Conservation (phyloP, 2,888 invertebrate species). For the Agrotis clavis region DNA sequence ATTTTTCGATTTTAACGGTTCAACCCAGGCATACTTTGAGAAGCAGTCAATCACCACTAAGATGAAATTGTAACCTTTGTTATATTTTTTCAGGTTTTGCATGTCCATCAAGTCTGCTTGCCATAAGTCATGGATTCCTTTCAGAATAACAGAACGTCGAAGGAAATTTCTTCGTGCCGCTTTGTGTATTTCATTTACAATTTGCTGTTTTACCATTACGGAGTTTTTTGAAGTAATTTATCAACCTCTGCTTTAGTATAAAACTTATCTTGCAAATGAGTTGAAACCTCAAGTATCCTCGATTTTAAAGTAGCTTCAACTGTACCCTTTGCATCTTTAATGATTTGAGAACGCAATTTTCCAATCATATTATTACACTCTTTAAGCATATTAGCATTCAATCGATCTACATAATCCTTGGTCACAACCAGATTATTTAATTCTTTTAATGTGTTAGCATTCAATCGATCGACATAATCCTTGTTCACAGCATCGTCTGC, state of each 20-base stretch:
- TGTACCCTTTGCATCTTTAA: not conserved
- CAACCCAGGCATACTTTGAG: no score
- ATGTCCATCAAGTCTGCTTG: no score
- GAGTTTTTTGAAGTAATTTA: not conserved
- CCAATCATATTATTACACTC: not conserved
- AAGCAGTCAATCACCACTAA: no score
- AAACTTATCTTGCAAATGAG: constrained; percentile 3
- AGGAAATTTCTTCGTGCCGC: no score
- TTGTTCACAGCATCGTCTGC: constrained; percentile 5
- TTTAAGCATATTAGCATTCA: not conserved
- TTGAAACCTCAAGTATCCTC: not conserved
- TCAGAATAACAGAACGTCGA: no score
- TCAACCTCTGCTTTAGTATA: constrained; percentile 2
- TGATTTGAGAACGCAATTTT: no score
- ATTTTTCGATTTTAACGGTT: no score
- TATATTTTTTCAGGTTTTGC: no score
- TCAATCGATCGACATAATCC: constrained; percentile 6
- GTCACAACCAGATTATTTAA: not conserved
- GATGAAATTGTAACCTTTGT: no score
- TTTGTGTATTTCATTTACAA: no score
- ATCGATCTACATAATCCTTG: constrained; percentile 5
- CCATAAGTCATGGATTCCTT: no score
- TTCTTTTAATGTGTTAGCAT: not conserved
- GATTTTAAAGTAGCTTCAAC: not conserved
- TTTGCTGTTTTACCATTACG: not conserved